Evolutionary conservation across 2,113 vertebrate genomes (phyloP).

Genomic region (Psophia crepitans): DNA sequence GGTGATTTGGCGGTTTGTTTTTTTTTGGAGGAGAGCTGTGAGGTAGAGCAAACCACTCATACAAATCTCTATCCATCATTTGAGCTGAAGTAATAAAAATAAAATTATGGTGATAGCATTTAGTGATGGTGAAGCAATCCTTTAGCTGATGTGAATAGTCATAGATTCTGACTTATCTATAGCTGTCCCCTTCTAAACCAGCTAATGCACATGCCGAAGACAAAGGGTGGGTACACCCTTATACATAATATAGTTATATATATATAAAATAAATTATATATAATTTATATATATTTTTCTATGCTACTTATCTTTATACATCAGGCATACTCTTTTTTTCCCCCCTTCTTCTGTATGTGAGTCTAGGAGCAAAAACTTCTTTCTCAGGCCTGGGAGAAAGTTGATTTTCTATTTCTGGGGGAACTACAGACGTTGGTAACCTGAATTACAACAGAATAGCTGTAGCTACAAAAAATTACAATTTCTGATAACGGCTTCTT

Average conservation of each 20-base stretch:
- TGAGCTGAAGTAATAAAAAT: neutral
- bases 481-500: neutral
- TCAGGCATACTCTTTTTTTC: neutral
- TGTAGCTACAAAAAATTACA: neutral
- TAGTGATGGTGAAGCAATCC: neutral
- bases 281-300: too few relatives aligned
- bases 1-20: too few relatives aligned
- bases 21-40: too few relatives aligned
- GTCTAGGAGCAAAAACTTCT: neutral
- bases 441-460: neutral
- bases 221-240: neutral
- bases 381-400: neutral
- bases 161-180: neutral
- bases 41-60: neutral
- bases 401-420: neutral
- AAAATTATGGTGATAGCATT: neutral
- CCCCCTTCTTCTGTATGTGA: neutral
- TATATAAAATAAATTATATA: too few relatives aligned
- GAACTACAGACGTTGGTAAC: neutral
- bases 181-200: neutral
- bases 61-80: neutral
- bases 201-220: rapidly evolving
- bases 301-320: neutral
- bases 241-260: too few relatives aligned
- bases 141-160: neutral